Evolutionary conservation across 2,797 vertebrate species (phyloP).

Genomic region (Melanotaenia parkinsoni): DNA sequence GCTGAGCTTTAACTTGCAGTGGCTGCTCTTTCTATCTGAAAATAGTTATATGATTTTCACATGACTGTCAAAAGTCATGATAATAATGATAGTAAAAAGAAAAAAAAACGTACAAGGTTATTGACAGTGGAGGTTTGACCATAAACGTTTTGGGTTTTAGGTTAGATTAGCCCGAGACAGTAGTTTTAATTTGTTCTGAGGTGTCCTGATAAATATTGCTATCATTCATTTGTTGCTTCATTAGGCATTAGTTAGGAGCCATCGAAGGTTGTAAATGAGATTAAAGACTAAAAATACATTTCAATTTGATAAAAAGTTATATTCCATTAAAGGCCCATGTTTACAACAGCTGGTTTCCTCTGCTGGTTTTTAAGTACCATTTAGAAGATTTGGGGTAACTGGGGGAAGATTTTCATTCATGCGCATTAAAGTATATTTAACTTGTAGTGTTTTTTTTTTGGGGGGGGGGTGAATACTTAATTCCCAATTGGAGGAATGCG

Average conservation of each 20-base stretch:
- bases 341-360: background rate
- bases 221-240: constrained; percentile 1
- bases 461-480: background rate
- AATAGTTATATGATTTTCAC: constrained; percentile 12
- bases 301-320: background rate
- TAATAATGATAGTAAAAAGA: background rate
- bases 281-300: constrained; percentile 12
- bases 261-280: background rate
- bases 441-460: background rate
- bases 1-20: background rate
- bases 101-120: background rate
- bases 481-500: background rate
- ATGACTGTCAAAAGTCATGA: background rate
- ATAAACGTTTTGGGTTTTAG: constrained; percentile 5
- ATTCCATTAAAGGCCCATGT: background rate
- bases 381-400: background rate
- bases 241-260: background rate
- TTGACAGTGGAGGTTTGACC: background rate
- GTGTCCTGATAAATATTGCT: background rate
- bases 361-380: background rate
- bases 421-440: background rate
- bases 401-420: background rate
- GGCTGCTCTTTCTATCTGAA: background rate
- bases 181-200: constrained; percentile 5
- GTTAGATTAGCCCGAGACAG: background rate